Conservation (phyloP, 2,113 vertebrate genomes). For the Calcarius ornatus region DNA sequence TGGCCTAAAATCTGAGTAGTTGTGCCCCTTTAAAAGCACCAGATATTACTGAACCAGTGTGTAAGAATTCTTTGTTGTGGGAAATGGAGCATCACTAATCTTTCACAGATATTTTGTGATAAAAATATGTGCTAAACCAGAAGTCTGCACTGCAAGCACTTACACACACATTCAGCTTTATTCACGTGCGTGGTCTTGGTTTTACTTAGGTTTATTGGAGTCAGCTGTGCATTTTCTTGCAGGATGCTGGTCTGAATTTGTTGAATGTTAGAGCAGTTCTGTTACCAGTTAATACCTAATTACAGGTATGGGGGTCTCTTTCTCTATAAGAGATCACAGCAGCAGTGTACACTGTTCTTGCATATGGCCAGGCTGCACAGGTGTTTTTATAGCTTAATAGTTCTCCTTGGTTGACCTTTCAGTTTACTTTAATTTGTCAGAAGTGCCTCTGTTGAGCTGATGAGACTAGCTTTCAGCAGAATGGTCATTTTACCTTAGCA, state of each 20-base stretch:
- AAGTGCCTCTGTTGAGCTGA: not conserved
- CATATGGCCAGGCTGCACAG: not conserved
- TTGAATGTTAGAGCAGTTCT: not conserved
- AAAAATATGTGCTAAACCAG: not conserved
- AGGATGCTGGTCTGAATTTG: not conserved
- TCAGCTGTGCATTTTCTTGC: not conserved
- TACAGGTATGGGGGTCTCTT: not conserved
- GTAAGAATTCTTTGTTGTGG: not conserved
- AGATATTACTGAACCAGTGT: not conserved
- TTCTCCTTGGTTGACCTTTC: slow-evolving; percentile 20
- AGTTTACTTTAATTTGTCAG: not conserved
- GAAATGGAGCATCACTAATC: not conserved
- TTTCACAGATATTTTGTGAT: not conserved
- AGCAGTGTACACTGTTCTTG: not conserved
- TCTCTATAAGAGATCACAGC: not conserved
- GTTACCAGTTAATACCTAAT: not conserved
- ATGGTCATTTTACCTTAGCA: not conserved
- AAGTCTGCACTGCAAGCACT: not conserved
- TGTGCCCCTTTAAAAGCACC: not conserved
- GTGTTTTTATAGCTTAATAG: not conserved
- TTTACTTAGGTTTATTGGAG: not conserved
- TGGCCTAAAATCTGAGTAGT: not conserved
- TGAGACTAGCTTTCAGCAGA: not conserved
- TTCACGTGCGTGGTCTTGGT: not conserved
- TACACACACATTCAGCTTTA: not conserved